Percentiles rank a stretch among this genome's conserved stretches.
Evolutionary conservation across 2,888 invertebrate species (phyloP).

Genomic region (Lasioglossum leucozonium): DNA sequence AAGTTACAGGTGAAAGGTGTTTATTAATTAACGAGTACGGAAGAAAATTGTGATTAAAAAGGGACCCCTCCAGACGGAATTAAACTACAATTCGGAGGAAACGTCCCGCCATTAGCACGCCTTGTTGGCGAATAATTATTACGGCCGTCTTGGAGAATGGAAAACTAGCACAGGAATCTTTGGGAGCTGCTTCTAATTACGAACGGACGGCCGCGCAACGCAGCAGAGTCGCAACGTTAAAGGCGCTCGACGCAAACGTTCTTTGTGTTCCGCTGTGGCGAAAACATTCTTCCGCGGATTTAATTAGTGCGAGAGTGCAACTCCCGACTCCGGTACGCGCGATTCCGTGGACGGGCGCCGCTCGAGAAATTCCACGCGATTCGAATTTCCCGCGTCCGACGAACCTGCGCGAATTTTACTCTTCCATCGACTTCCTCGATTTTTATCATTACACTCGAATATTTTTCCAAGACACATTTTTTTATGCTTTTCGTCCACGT

Average conservation of each 20-base stretch:
- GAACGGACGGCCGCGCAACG: neutral
- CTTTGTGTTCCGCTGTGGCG: slow-evolving; percentile 6
- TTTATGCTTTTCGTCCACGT: neutral
- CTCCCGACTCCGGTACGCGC: neutral
- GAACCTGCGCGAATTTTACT: neutral
- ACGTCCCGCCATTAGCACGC: neutral
- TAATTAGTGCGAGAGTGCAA: slow-evolving; percentile 43
- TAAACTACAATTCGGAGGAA: neutral
- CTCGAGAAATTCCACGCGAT: neutral
- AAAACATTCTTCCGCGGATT: slow-evolving; percentile 35
- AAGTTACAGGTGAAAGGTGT: neutral
- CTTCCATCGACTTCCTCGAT: neutral
- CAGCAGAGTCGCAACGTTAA: slow-evolving; percentile 8
- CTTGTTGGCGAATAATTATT: neutral
- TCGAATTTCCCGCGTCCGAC: neutral
- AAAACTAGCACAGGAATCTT: slow-evolving; percentile 5
- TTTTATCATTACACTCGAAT: neutral
- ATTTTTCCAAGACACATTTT: too few species aligned
- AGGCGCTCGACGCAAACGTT: slow-evolving; percentile 7
- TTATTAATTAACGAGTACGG: neutral
- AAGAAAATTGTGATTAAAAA: neutral
- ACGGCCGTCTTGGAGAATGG: neutral
- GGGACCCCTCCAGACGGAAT: neutral
- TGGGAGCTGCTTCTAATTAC: slow-evolving; percentile 3
- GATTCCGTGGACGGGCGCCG: neutral